Conservation (phyloP, 2,888 invertebrate species). For the Fissipunctia ypsillon region DNA sequence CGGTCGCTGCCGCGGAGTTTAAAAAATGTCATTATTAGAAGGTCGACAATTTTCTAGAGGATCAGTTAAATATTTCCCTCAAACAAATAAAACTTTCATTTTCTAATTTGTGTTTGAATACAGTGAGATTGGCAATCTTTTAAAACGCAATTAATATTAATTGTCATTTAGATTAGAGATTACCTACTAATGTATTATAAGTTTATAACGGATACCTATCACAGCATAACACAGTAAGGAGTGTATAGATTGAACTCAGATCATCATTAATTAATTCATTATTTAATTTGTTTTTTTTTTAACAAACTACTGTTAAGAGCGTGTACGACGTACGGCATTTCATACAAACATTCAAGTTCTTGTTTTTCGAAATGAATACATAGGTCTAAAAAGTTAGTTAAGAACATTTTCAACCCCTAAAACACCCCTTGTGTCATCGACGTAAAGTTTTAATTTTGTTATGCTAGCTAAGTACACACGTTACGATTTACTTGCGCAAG, state of each 20-base stretch:
- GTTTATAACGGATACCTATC: conserved; percentile 49
- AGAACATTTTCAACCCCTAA: too few relatives aligned
- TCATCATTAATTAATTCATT: conserved; percentile 15
- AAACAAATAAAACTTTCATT: background rate
- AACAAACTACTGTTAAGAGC: too few relatives aligned
- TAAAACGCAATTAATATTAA: background rate
- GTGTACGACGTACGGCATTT: too few relatives aligned
- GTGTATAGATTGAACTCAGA: conserved; percentile 7
- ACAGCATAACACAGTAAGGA: conserved; percentile 58
- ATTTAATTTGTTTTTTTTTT: too few relatives aligned
- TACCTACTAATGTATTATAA: background rate
- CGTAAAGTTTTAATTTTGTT: background rate
- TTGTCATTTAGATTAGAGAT: conserved; percentile 17
- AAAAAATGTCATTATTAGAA: background rate
- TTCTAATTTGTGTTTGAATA: background rate
- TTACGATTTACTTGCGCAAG: too few relatives aligned
- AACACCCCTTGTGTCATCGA: background rate
- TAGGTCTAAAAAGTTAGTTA: too few relatives aligned
- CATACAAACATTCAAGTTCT: too few relatives aligned
- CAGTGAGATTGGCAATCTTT: background rate
- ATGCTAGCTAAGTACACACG: too few relatives aligned
- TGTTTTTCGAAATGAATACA: too few relatives aligned
- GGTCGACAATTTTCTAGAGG: background rate
- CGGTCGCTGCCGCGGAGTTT: too few relatives aligned
- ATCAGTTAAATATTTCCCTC: background rate